These are phyloP conservation scores for Dendrolimus pini DNA, from an alignment of 2,888 invertebrate genomes.

Conservation along the genomic window DNA sequence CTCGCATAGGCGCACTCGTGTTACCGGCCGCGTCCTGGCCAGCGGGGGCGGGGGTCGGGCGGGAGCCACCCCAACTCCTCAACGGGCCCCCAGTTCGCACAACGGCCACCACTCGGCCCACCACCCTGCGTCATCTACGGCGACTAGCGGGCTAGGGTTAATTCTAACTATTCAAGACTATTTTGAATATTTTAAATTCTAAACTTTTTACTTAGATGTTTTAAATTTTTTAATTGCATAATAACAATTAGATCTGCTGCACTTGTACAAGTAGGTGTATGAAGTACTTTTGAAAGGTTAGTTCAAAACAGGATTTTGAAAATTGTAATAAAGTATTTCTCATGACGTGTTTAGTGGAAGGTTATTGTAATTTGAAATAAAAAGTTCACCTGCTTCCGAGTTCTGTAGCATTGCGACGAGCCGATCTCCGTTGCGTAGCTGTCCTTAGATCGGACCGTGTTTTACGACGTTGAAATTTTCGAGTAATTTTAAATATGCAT, in stretches of 20 bases:
- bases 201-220: constrained; percentile 2
- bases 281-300: too few species aligned
- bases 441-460: too few species aligned
- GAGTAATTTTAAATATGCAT: constrained; percentile 9
- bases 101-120: constrained; percentile 30
- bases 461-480: constrained; percentile 22
- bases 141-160: constrained; percentile 71
- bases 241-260: too few species aligned
- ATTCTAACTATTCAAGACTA: constrained; percentile 65
- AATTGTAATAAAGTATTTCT: too few species aligned
- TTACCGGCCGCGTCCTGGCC: constrained; percentile 72
- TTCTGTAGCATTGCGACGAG: too few species aligned
- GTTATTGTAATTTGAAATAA: too few species aligned
- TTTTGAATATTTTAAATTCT: constrained; percentile 60
- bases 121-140: constrained; percentile 68
- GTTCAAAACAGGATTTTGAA: too few species aligned
- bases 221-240: too few species aligned
- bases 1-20: constrained; percentile 76
- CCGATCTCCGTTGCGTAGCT: too few species aligned
- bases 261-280: too few species aligned
- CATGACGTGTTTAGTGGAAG: too few species aligned
- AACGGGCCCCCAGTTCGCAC: constrained; percentile 22
- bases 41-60: constrained; percentile 33
- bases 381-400: too few species aligned
- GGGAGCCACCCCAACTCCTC: constrained; percentile 18